Evolutionary conservation across 92 coral and sea anemone genomes (phyloP), one percentile per base, ranked within the genome.

Genomic region (Scolanthus callimorphus): DNA sequence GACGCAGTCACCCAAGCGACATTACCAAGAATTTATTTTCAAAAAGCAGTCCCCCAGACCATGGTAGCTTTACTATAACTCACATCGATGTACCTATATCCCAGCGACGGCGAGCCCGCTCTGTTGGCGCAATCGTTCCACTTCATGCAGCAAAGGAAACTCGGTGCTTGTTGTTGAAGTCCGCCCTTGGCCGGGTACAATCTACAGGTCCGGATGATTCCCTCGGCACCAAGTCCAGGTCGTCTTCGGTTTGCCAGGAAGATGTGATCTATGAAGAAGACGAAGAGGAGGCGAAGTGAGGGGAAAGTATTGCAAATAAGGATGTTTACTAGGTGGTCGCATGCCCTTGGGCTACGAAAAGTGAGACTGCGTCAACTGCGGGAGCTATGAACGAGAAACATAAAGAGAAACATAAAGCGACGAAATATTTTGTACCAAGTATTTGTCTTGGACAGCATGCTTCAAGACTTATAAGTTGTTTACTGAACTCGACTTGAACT

Each of bases 11-110:
- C 49, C 54, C 73, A 9, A 28, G 51, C 8, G 63, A 66, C 28
- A 29, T 2, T 3, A 45, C 11, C 11, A 41, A 26, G 6, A 10
- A 41, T 3, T 34, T 51, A 39, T 12, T 29, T 27, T 20, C 44
- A 8, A 39, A 27, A 11, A 30, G 38, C 24, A n/a, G 44, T n/a
- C 13, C 2, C 20, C 62, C 29, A 6, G 73, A 66, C 43, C 31
- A 13, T 34, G 73, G 73, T 6, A 66, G 62, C 29, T 66, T 66
- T 41, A 66, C 73, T 0, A 13, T 66, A 12, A 66, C 73, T 0
- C 73, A 66, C n/a, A 41, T 25, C 2, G 73, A 66, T 55, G 39
- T 51, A 2, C 73, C 73, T 13, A 3, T 12, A 17, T 19, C 48
- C 11, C 23, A 12, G 13, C 3, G 41, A 37, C 37, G 29, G 19